phyloP scores from a whole-genome alignment of 2,888 invertebrate genomes.

The Andrena haemorrhoa region DNA sequence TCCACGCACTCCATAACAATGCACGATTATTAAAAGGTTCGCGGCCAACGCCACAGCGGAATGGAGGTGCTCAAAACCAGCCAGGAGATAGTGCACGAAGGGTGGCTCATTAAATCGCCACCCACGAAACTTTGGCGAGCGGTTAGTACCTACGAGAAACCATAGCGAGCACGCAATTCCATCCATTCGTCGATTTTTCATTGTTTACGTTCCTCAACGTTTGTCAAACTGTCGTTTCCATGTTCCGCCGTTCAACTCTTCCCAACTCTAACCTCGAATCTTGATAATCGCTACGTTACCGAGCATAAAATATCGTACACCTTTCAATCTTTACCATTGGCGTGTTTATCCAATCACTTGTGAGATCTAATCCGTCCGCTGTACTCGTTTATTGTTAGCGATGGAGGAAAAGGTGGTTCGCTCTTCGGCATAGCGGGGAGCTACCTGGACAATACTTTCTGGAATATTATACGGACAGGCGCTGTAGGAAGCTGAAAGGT shows the following conservation, averaged over 20 bases:
- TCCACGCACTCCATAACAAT: constrained; percentile 63
- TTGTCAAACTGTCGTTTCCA: constrained; percentile 23
- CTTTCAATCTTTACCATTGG: background rate
- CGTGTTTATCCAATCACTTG: background rate
- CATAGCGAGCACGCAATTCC: background rate
- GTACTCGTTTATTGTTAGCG: constrained; percentile 88
- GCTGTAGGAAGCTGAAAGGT: constrained; percentile 94
- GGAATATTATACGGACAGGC: constrained; percentile 96
- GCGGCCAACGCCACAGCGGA: constrained; percentile 42
- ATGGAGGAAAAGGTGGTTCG: constrained; percentile 98
- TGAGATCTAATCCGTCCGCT: background rate
- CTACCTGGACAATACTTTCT: constrained; percentile 97
- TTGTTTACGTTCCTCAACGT: constrained; percentile 54
- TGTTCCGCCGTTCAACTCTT: background rate
- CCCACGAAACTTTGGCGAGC: constrained; percentile 97
- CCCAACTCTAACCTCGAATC: constrained; percentile 43
- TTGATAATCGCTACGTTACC: background rate
- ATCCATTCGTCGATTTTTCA: constrained; percentile 70
- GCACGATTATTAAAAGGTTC: constrained; percentile 61
- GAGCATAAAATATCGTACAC: background rate
- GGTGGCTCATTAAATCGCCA: constrained; percentile 98
- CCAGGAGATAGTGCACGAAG: constrained; percentile 93
- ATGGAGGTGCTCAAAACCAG: constrained; percentile 85
- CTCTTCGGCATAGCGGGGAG: constrained; percentile 95
- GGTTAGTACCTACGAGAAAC: constrained; percentile 88